Conservation (phyloP, 35 echinoderm and acorn worm species). For the Heliocidaris tuberculata region DNA sequence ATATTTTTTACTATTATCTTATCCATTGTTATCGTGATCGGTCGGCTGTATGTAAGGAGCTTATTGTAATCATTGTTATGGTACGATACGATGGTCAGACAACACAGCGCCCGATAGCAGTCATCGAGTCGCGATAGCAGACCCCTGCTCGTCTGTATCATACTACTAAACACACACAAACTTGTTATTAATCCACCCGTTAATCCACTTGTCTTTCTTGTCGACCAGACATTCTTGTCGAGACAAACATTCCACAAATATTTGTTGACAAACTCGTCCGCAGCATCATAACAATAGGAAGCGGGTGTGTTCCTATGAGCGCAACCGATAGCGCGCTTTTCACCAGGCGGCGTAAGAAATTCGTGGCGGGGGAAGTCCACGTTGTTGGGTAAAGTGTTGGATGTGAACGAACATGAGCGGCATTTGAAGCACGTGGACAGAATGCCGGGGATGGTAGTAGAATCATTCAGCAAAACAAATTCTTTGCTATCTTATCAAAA, state of each 20-base stretch:
- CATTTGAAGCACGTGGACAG: background rate
- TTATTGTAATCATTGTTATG: background rate
- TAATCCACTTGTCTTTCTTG: slow-evolving; percentile 41
- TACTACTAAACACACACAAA: slow-evolving; percentile 45
- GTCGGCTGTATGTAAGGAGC: background rate
- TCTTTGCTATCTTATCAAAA: background rate
- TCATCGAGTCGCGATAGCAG: background rate
- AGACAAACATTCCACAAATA: slow-evolving; percentile 47
- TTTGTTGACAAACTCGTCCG: slow-evolving; percentile 33
- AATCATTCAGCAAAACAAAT: background rate
- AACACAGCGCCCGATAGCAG: background rate
- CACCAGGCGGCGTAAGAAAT: background rate
- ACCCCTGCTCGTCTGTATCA: slow-evolving; percentile 45
- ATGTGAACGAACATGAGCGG: background rate
- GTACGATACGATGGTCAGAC: background rate
- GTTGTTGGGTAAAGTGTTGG: background rate
- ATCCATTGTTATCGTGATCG: background rate
- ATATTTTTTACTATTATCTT: background rate
- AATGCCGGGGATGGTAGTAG: background rate
- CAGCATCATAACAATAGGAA: background rate
- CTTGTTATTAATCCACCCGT: slow-evolving; percentile 38
- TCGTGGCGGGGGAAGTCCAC: background rate
- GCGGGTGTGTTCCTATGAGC: background rate
- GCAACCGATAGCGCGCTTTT: background rate
- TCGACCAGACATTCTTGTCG: slow-evolving; percentile 21